Percentiles rank a stretch among this genome's conserved stretches.
These are phyloP conservation scores for Brachypodius melanocephalos DNA, from an alignment of 2,113 vertebrate species.

Conservation along the genomic window DNA sequence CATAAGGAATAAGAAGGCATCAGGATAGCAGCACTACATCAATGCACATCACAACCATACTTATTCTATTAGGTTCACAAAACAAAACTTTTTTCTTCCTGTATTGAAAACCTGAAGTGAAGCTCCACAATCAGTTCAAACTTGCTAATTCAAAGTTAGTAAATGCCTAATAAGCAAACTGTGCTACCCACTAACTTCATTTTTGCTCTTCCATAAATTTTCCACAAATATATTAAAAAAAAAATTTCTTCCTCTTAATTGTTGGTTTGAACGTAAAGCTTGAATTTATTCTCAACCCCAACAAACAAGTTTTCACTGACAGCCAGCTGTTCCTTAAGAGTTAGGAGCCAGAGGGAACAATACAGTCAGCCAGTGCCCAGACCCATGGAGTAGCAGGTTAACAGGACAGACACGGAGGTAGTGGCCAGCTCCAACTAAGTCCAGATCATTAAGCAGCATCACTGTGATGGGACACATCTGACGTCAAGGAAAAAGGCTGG, in stretches of 20 bases:
- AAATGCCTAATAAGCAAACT: not conserved
- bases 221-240: not conserved
- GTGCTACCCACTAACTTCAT: not conserved
- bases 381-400: not conserved
- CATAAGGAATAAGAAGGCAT: not conserved
- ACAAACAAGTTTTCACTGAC: not conserved
- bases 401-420: not conserved
- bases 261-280: not conserved
- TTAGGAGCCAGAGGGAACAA: not conserved
- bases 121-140: not conserved
- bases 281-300: not conserved
- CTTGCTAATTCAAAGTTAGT: not conserved
- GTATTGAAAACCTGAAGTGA: not conserved
- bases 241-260: not conserved
- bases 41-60: not conserved
- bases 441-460: not conserved
- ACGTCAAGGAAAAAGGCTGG: not conserved
- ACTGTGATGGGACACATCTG: not conserved
- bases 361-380: not conserved
- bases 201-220: not conserved
- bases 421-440: not conserved
- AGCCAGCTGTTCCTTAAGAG: not conserved
- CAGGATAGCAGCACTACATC: not conserved
- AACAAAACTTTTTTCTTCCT: not conserved
- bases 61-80: not conserved